Base-by-base conservation (phyloP, 1,140 invertebrate genomes). In the Atta cephalotes region DNA sequence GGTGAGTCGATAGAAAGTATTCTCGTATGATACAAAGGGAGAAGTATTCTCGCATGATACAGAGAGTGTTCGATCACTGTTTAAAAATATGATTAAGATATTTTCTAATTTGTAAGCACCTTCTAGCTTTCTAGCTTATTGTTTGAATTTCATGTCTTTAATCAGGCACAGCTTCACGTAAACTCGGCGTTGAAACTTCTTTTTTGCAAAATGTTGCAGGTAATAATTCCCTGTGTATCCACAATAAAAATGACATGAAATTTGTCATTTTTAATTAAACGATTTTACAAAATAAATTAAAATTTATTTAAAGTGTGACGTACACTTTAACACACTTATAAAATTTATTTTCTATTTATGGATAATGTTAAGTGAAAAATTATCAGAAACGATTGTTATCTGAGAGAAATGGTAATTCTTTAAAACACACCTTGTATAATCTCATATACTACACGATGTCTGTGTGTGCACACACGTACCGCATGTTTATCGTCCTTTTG, bases 401-500 rank as follows among this genome's bases (percentile, higher is more conserved):
- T 31, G 35, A 60, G 14, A 84, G 9, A 70, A 31, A n/a, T 45
- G 14, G 39, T 56, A 63, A 63, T 62, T 84, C 25, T 84, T n/a
- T 18, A 31, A 51, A 25, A 25, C 56, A 76, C 80, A 84, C 80
- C 63, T 63, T 70, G 49, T 53, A 71, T 63, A 45, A 31, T 68
- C 49, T 56, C 25, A 58, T 53, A 49, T 71, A 66, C n/a, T 31
- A 51, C 35, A 56, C 18, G 31, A 35, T n/a, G 4, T 3, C 7
- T 74, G 53, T 74, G 51, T 51, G 53, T 35, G 31, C 9, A 63
- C 25, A 63, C 74, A 56, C 66, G 86, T 87, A 28, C 68, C 28
- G 66, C 66, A 65, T 71, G 58, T 18, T 71, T 10, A 21, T 71
- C 31, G 84, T 77, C 81, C 66, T 85, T 89, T 79, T 78, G 63